phyloP scores from a whole-genome alignment of 2,113 vertebrate species.

The Tringa solitaria region DNA sequence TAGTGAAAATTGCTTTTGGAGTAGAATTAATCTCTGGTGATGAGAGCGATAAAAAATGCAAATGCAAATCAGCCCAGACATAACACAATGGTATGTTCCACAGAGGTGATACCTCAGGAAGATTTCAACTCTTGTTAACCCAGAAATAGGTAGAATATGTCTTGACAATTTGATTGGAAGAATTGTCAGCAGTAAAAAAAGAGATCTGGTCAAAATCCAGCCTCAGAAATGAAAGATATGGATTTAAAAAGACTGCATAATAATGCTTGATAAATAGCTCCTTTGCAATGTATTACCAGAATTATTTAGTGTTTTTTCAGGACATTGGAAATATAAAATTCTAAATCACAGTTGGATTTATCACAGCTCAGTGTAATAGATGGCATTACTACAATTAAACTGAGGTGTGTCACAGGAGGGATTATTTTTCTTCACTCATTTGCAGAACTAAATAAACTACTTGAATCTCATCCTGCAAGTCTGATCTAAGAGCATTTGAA shows the following conservation, averaged over 20 bases:
- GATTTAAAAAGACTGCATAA: background rate
- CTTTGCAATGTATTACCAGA: background rate
- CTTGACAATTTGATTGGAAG: background rate
- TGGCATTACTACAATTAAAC: slow-evolving; percentile 11
- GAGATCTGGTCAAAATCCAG: background rate
- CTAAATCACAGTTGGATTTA: background rate
- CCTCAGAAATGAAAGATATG: background rate
- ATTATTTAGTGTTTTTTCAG: slow-evolving; percentile 7
- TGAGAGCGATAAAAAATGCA: slow-evolving; percentile 9
- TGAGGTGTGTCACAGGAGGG: background rate
- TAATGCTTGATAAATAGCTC: background rate
- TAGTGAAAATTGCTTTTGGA: background rate
- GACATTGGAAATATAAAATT: background rate
- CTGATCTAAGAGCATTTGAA: background rate
- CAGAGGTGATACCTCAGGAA: background rate
- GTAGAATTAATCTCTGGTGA: slow-evolving; percentile 23
- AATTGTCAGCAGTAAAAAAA: background rate
- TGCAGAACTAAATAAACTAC: background rate
- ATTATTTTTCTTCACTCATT: background rate
- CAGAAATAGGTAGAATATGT: background rate
- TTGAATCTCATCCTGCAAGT: background rate
- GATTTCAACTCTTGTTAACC: slow-evolving; percentile 2
- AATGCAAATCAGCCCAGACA: slow-evolving; percentile 18
- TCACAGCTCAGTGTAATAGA: background rate
- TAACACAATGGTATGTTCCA: background rate